Base-by-base conservation (phyloP, 2,797 vertebrate species). In the Masticophis lateralis region DNA sequence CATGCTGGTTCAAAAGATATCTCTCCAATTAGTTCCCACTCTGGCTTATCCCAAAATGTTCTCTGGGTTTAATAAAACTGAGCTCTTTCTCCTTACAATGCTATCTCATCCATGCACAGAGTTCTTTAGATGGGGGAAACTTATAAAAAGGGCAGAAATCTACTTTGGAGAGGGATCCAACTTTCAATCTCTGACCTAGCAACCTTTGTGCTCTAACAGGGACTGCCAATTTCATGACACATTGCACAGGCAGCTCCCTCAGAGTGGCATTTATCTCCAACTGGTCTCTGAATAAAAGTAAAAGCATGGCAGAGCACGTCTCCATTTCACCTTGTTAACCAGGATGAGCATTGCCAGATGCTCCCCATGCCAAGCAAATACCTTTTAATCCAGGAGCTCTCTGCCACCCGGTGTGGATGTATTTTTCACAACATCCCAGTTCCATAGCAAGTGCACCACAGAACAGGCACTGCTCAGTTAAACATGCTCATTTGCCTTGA, bases 381-480 rank as follows among this genome's bases (percentile, higher is more conserved):
- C n/a, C 32, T 25, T 60, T 91, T 91, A 66, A 91, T 89, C 87
- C 32, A 32, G 18, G 51, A 37, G 11, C 59, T 89, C 86, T 93
- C 61, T 47, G 20, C 32, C 51, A 57, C 61, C 92, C 47, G 8
- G 51, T 56, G 56, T 20, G 56, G 69, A 89, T 91, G 43, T 53
- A 57, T 93, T 91, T 91, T 86, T 63, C 69, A 56, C 57, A 91
- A 61, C 51, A 63, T 89, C 93, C 90, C 59, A 89, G 37, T 55
- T 93, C 57, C 59, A 56, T 57, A 88, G 87, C 87, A 91, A 66
- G 87, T 66, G 37, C 89, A 37, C 61, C 91, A 47, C 60, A 92
- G 93, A 94, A 69, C 27, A 92, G 93, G 92, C 94, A 94, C 93
- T 89, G 91, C 90, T 94, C 93, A 86, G 83, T 92, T 94, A 93